Evolutionary conservation across 2,888 invertebrate genomes (phyloP).

Genomic region (Caenorhabditis zanzibari): DNA sequence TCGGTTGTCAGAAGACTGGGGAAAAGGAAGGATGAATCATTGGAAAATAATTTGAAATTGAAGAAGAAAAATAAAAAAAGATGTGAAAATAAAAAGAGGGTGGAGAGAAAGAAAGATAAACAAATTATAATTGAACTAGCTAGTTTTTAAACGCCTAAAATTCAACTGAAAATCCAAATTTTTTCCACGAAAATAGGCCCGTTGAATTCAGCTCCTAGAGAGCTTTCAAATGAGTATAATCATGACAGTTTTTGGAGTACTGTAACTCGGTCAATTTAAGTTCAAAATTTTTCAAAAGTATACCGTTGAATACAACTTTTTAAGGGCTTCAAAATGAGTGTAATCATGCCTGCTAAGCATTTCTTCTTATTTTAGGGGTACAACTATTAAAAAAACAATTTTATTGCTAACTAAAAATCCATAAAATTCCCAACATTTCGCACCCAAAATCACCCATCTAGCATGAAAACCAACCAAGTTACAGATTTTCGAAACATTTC

Average conservation of each 20-base stretch:
- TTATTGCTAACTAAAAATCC: too few relatives aligned
- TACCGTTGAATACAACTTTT: neutral
- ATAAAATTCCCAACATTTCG: too few relatives aligned
- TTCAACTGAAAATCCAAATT: neutral
- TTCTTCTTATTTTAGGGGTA: too few relatives aligned
- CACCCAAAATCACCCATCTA: too few relatives aligned
- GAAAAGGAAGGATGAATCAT: neutral
- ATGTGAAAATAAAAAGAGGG: too few relatives aligned
- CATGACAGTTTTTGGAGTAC: neutral
- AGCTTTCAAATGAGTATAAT: slow-evolving; percentile 20
- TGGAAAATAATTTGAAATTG: neutral
- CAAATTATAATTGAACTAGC: neutral
- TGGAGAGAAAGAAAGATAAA: neutral
- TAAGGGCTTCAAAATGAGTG: neutral
- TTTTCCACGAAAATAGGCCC: too few relatives aligned
- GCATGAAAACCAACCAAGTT: too few relatives aligned
- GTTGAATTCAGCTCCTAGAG: neutral
- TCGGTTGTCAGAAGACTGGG: neutral
- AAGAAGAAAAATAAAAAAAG: neutral
- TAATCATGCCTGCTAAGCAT: neutral
- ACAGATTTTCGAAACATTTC: too few relatives aligned
- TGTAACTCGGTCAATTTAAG: neutral
- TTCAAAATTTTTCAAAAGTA: neutral
- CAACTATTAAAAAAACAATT: too few relatives aligned
- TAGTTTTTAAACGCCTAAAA: neutral